Evolutionary conservation across 2,113 vertebrate genomes (phyloP).

Genomic region (Epinephelus cyanopodus): DNA sequence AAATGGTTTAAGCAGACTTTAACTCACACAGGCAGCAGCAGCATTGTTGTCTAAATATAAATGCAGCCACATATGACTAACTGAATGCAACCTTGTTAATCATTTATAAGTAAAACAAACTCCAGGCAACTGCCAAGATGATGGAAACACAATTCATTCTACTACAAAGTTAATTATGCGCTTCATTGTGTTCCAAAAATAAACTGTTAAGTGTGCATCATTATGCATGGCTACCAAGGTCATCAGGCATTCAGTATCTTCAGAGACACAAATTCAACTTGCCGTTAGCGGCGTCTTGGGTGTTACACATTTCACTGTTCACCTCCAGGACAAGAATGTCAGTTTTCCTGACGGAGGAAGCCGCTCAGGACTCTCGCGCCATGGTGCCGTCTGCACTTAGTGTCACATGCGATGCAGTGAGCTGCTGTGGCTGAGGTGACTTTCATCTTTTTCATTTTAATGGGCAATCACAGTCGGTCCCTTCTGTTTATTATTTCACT

Average conservation of each 20-base stretch:
- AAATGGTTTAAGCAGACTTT: conserved; percentile 32
- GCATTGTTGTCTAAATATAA: conserved; percentile 58
- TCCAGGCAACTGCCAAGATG: conserved; percentile 69
- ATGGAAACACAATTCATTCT: conserved; percentile 71
- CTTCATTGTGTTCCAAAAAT: conserved; percentile 74
- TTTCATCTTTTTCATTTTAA: conserved; percentile 38
- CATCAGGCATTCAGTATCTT: conserved; percentile 65
- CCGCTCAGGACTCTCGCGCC: conserved; percentile 29
- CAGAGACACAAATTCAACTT: conserved; percentile 52
- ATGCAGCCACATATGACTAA: conserved; percentile 60
- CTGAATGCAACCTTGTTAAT: conserved; percentile 73
- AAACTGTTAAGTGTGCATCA: conserved; percentile 70
- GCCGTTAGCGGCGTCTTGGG: conserved; percentile 34
- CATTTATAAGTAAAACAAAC: conserved; percentile 72
- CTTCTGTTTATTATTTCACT: conserved; percentile 30
- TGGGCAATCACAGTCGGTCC: conserved; percentile 6
- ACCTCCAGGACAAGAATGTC: conserved; percentile 56
- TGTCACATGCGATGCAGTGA: conserved; percentile 24
- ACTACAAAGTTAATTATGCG: conserved; percentile 75
- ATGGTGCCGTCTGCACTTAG: conserved; percentile 20
- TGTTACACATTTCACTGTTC: conserved; percentile 54
- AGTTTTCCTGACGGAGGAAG: conserved; percentile 42
- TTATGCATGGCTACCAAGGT: conserved; percentile 73
- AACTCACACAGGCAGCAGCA: conserved; percentile 31
- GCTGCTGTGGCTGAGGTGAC: conserved; percentile 45